Conservation (phyloP, 2,888 invertebrate species). For the Campaea margaritaria region DNA sequence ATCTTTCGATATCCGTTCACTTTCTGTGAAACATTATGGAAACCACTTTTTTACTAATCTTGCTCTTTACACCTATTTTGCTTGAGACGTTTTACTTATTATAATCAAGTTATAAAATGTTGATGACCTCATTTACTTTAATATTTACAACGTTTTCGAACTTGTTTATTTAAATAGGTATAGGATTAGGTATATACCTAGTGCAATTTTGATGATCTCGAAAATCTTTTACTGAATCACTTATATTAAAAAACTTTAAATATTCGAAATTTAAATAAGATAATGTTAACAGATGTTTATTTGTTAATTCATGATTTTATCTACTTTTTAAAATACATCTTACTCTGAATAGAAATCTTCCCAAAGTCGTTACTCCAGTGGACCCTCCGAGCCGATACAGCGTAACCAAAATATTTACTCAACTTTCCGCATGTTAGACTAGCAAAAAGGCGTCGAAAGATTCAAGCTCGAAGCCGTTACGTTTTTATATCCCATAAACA, state of each 20-base stretch:
- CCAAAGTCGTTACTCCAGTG: constrained; percentile 13
- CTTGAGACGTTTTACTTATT: neutral
- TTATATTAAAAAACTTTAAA: no score
- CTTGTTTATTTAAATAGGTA: no score
- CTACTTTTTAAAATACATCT: neutral
- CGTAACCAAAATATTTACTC: constrained; percentile 50
- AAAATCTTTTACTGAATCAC: no score
- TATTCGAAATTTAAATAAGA: no score
- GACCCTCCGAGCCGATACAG: constrained; percentile 8
- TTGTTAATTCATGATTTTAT: neutral
- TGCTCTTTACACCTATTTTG: neutral
- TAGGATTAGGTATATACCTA: no score
- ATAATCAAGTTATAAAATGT: neutral
- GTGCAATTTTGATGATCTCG: no score
- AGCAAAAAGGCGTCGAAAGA: constrained; percentile 67
- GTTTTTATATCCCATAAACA: constrained; percentile 66
- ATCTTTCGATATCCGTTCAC: neutral
- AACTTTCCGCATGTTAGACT: constrained; percentile 46
- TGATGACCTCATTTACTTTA: no score
- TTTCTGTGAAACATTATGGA: neutral
- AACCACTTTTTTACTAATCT: no score
- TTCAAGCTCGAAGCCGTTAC: constrained; percentile 62
- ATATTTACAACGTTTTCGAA: no score
- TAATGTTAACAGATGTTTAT: neutral
- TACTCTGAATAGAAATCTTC: neutral